Evolutionary conservation across 2,113 vertebrate species (phyloP).

Genomic region (Odontophorus gujanensis): DNA sequence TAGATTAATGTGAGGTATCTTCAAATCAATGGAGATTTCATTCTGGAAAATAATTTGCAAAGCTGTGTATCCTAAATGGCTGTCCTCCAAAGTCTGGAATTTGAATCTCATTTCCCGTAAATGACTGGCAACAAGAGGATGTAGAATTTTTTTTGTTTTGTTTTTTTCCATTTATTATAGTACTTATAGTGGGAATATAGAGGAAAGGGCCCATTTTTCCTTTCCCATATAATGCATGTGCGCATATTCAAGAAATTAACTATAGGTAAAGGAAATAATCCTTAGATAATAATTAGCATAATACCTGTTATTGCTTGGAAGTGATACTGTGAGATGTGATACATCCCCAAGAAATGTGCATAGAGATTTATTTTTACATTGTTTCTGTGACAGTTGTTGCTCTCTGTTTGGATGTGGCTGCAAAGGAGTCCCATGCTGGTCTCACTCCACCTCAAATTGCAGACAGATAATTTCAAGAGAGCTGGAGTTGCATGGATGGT

Average conservation of each 20-base stretch:
- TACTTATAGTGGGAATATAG: not conserved
- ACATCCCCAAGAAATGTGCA: not conserved
- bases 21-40: conserved; percentile 5
- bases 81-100: conserved; percentile 41
- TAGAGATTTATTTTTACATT: not conserved
- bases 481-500: not conserved
- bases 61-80: conserved; percentile 32
- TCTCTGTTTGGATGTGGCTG: not conserved
- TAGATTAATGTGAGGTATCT: conserved; percentile 8
- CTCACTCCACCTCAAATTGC: not conserved
- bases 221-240: not conserved
- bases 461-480: not conserved
- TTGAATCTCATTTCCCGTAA: not conserved
- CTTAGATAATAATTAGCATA: not conserved
- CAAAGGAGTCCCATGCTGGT: not conserved
- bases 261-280: conserved; percentile 18
- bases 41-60: conserved; percentile 45
- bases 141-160: not conserved
- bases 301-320: not conserved
- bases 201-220: not conserved
- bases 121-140: not conserved
- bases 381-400: not conserved
- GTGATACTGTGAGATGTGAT: not conserved
- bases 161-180: not conserved
- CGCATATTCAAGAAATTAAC: not conserved